These are phyloP conservation scores for Conus betulinus DNA, from an alignment of 1,140 invertebrate species.

Conservation along the genomic window DNA sequence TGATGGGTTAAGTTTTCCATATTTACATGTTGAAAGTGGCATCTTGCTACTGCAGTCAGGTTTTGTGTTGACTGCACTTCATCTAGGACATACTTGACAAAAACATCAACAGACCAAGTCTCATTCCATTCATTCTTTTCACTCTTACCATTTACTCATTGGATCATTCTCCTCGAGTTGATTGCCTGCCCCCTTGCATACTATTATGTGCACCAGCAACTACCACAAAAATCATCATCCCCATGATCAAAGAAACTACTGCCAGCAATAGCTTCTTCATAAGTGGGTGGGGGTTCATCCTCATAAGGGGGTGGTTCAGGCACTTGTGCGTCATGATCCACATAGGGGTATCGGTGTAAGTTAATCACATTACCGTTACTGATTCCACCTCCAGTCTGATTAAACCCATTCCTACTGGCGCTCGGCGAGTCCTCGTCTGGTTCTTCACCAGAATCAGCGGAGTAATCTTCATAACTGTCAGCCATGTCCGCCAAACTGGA, in stretches of 20 bases:
- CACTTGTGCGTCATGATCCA: background rate
- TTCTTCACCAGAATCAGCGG: background rate
- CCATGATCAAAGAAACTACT: background rate
- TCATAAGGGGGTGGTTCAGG: constrained; percentile 45
- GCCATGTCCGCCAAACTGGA: background rate
- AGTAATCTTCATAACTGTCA: constrained; percentile 10
- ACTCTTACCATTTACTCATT: background rate
- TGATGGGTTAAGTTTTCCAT: too few relatives aligned
- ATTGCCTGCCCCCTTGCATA: background rate
- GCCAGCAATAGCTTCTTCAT: constrained; percentile 51
- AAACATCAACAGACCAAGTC: too few relatives aligned
- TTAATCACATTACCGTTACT: constrained; percentile 16
- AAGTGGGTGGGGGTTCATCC: constrained; percentile 50
- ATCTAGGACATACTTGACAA: too few relatives aligned
- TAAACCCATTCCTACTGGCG: background rate
- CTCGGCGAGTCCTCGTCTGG: background rate
- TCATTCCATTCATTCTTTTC: background rate
- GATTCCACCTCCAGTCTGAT: background rate
- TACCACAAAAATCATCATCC: background rate
- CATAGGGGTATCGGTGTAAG: constrained; percentile 9
- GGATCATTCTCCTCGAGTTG: background rate
- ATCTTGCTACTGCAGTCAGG: too few relatives aligned
- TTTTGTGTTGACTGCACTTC: too few relatives aligned
- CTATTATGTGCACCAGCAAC: background rate
- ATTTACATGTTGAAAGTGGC: too few relatives aligned